Base-by-base conservation (phyloP, 1,140 invertebrate genomes). In the Drosophila navojoa region DNA sequence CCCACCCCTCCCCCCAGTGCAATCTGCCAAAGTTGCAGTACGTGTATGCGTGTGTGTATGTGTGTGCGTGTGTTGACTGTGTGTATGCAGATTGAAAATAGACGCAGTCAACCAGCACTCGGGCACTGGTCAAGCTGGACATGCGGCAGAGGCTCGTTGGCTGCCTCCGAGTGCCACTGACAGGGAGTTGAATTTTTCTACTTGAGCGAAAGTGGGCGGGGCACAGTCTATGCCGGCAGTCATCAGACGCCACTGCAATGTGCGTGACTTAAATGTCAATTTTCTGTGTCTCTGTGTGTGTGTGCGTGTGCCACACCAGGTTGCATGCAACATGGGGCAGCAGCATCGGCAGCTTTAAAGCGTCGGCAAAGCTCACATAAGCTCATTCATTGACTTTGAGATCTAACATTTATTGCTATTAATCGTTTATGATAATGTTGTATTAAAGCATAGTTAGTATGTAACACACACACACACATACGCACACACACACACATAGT, bases 71-170 rank as follows among this genome's bases (percentile, higher is more conserved):
- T 22, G 19, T 22, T 22, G 19, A 22, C 19, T 66, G 52, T 38
- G 54, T 55, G 67, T 49, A 67, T 89, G 71, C 81, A 74, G 82
- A 86, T 87, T 86, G 86, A 82, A 79, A 79, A 71, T 77, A 77
- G 80, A 73, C 77, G 59, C 79, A 82, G 71, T 81, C 76, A 80
- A 81, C 68, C 82, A 87, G 79, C 82, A 81, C 76, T 77, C 71
- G 69, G 71, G 59, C 61, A 64, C 54, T 72, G 72, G 66, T 74
- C 59, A 63, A 62, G 50, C 69, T 49, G 67, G 13, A 5, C 55
- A 16, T 29, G 32, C 45, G 11, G 45, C 6, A 22, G 45, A 11
- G 35, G 10, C 35, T n/a, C 50, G 29, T 32, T 50, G 53, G 16
- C 32, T 50, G 22, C 25, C 4, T 9, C 6, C 32, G 40, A 55